phyloP scores from a whole-genome alignment of 2,797 vertebrate species.

The Epinephelus coioides region DNA sequence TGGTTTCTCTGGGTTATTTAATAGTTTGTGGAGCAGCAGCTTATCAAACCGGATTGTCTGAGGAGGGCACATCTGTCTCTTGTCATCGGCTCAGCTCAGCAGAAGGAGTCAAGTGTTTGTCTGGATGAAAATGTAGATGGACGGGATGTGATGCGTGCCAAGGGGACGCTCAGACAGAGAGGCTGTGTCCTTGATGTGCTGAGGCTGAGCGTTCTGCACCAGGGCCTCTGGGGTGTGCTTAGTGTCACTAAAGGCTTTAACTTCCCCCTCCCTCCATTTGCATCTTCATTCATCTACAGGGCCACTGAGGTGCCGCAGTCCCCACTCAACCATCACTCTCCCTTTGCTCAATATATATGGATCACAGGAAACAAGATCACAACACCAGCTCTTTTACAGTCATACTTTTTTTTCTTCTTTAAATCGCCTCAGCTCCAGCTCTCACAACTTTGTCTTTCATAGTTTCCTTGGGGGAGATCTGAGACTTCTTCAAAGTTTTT shows the following conservation, averaged over 20 bases:
- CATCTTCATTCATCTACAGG: constrained; percentile 79
- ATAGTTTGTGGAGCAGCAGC: constrained; percentile 66
- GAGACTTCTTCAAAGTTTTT: constrained; percentile 78
- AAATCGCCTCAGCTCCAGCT: constrained; percentile 72
- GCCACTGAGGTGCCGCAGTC: constrained; percentile 73
- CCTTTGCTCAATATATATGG: constrained; percentile 81
- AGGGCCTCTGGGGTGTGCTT: constrained; percentile 78
- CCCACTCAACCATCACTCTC: constrained; percentile 77
- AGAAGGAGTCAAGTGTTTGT: constrained; percentile 74
- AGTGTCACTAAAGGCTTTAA: constrained; percentile 81
- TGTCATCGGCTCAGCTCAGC: constrained; percentile 68
- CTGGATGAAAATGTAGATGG: constrained; percentile 74
- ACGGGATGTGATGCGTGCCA: constrained; percentile 67
- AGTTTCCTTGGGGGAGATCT: constrained; percentile 69
- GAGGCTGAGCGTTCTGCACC: constrained; percentile 65
- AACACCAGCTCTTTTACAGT: constrained; percentile 78
- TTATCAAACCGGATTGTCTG: constrained; percentile 74
- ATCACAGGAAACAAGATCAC: constrained; percentile 84
- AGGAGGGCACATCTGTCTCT: constrained; percentile 78
- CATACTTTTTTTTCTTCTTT: constrained; percentile 62
- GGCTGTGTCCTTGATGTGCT: constrained; percentile 75
- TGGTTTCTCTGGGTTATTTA: constrained; percentile 71
- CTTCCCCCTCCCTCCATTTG: constrained; percentile 72
- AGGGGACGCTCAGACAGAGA: constrained; percentile 64
- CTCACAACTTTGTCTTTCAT: constrained; percentile 78